Base-by-base conservation (phyloP, 2,888 invertebrate species). In the Geotrupes spiniger region DNA sequence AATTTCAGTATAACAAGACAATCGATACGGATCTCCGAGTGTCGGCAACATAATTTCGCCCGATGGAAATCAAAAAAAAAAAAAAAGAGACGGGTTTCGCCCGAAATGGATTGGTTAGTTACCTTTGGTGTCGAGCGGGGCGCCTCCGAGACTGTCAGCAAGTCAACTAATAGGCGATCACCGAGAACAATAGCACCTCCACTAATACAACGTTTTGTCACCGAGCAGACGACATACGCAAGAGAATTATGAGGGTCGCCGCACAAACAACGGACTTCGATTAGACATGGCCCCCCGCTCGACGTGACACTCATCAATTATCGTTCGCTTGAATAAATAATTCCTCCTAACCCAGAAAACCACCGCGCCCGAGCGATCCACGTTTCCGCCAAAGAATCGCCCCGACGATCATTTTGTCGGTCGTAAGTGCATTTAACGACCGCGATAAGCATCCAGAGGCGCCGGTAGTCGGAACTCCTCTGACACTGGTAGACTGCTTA, bases 371-470 rank as follows among this genome's bases (percentile, higher is more conserved):
- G n/a, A n/a, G n/a, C n/a, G n/a, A n/a, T n/a, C n/a, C n/a, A n/a
- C n/a, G n/a, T n/a, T n/a, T n/a, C n/a, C 21, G 6, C 56, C 54
- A 45, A 29, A 29, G 56, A 58, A 58, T 42, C 38, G 29, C 39
- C 45, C 51, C 48, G 53, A 48, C 44, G 29, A 42, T 43, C 39
- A 41, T 51, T 53, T 49, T 42, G 50, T 45, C 37, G 44, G 40
- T 47, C 28, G 17, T 27, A 15, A 31, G 15, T 42, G 42, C 47
- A 52, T 47, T 45, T 53, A 42, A 45, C 33, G 33, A 12, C 29
- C 26, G 29, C 57, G 63, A 63, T 63, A 64, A 62, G 58, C 56
- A 59, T 59, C 58, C 57, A 59, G 52, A 63, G 65, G 62, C 64
- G 65, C 65, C 63, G 61, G 57, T 54, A 55, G 52, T 49, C 40